phyloP scores from a whole-genome alignment of 2,888 invertebrate genomes.

The Philhelius pedissequus region DNA sequence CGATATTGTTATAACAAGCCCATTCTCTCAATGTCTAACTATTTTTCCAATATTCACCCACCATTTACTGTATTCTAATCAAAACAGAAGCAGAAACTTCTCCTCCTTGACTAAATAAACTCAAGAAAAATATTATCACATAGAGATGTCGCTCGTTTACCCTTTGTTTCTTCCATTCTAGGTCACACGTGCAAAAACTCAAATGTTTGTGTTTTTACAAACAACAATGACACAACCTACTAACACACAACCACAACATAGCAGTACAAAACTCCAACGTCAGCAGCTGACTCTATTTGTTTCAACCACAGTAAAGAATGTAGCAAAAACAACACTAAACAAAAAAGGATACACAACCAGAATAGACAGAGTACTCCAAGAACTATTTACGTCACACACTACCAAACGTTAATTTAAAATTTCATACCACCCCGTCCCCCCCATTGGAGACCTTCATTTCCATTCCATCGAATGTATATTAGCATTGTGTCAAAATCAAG shows the following conservation, averaged over 20 bases:
- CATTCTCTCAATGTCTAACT: conserved; percentile 38
- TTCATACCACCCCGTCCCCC: not conserved
- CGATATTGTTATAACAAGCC: conserved; percentile 56
- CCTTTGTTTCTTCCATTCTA: conserved; percentile 58
- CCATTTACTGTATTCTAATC: not conserved
- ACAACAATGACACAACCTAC: conserved; percentile 52
- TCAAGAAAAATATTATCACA: conserved; percentile 52
- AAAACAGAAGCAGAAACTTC: not conserved
- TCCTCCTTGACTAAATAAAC: conserved; percentile 13
- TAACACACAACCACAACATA: conserved; percentile 4
- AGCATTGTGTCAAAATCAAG: conserved; percentile 40
- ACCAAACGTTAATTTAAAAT: conserved; percentile 48
- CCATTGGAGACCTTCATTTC: not conserved
- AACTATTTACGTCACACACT: conserved; percentile 59
- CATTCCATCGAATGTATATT: conserved; percentile 5
- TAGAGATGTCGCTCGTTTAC: conserved; percentile 64
- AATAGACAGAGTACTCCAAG: conserved; percentile 31
- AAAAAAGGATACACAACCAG: conserved; percentile 47
- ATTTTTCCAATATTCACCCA: not conserved
- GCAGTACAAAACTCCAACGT: not conserved
- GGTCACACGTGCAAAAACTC: conserved; percentile 61
- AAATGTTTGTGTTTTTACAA: conserved; percentile 12
- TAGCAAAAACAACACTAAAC: conserved; percentile 13
- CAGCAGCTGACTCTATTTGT: conserved; percentile 60
- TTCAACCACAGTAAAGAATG: conserved; percentile 13